phyloP scores from a whole-genome alignment of 2,113 vertebrate species.

The Misgurnus anguillicaudatus region DNA sequence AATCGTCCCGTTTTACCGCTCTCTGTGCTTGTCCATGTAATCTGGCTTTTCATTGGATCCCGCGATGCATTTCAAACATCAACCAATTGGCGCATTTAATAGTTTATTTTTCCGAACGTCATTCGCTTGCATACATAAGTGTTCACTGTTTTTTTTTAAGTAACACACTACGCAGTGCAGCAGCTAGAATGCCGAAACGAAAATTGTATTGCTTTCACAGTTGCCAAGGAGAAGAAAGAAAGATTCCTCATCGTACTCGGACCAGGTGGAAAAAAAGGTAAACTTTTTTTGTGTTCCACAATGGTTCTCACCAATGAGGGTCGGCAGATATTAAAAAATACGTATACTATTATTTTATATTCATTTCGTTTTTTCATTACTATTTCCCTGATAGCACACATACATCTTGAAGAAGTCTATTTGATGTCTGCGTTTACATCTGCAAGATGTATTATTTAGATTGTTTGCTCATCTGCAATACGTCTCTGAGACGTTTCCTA shows the following conservation, averaged over 20 bases:
- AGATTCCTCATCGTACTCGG: background rate
- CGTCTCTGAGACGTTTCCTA: too few relatives aligned
- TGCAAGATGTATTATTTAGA: too few relatives aligned
- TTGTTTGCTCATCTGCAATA: too few relatives aligned
- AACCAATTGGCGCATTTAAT: background rate
- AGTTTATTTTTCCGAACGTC: too few relatives aligned
- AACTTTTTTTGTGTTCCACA: background rate
- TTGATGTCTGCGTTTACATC: too few relatives aligned
- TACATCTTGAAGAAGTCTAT: too few relatives aligned
- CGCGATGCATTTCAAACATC: background rate
- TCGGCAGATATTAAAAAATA: too few relatives aligned
- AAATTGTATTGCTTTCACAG: background rate
- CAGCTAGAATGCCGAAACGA: background rate
- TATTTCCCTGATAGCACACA: too few relatives aligned
- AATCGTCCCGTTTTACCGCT: constrained; percentile 5
- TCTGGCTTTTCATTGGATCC: constrained; percentile 6
- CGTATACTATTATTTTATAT: too few relatives aligned
- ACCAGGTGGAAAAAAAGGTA: background rate
- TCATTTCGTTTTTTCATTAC: too few relatives aligned
- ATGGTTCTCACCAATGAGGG: too few relatives aligned
- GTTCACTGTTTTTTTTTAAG: background rate
- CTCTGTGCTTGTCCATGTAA: background rate
- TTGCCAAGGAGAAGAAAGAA: constrained; percentile 8
- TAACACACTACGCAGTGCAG: background rate
- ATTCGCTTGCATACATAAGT: background rate